Percentiles rank a stretch among this genome's conserved stretches.
These are phyloP conservation scores for Pseudopleuronectes americanus DNA, from an alignment of 2,797 vertebrate genomes.

Conservation along the genomic window DNA sequence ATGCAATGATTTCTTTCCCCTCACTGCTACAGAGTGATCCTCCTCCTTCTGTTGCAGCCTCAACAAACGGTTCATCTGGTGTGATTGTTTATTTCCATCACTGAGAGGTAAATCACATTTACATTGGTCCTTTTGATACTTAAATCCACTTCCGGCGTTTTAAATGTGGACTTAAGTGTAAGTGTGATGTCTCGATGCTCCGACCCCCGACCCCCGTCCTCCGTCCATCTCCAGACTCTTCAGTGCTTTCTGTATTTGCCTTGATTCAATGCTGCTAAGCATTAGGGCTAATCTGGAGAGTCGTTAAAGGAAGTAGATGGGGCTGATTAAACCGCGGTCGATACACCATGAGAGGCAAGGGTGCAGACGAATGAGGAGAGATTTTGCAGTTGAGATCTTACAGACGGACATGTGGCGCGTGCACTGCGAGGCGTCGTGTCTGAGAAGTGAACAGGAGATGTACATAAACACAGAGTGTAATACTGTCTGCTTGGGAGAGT, in stretches of 20 bases:
- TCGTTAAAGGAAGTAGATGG: conserved; percentile 64
- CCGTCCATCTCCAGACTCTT: conserved; percentile 54
- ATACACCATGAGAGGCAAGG: conserved; percentile 48
- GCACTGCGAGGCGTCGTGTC: conserved; percentile 36
- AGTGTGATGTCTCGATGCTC: conserved; percentile 27
- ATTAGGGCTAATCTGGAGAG: conserved; percentile 71
- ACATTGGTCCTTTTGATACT: conserved; percentile 7
- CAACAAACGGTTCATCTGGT: conserved; percentile 8
- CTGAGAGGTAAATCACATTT: conserved; percentile 19
- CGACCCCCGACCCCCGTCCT: conserved; percentile 13
- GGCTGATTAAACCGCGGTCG: conserved; percentile 57
- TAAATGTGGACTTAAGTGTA: conserved; percentile 9
- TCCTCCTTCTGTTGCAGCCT: conserved; percentile 32
- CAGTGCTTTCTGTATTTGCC: conserved; percentile 49
- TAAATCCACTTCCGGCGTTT: conserved; percentile 21
- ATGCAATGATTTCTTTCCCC: conserved; percentile 43
- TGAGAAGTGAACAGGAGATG: conserved; percentile 50
- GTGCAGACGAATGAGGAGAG: conserved; percentile 37
- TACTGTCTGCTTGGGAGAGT: conserved; percentile 57
- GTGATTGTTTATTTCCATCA: conserved; percentile 17
- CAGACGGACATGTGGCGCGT: conserved; percentile 33
- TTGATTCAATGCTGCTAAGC: conserved; percentile 70
- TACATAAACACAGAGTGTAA: conserved; percentile 61
- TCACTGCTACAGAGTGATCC: conserved; percentile 26
- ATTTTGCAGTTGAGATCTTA: conserved; percentile 49